These are phyloP conservation scores for Eleutherodactylus coqui DNA, from an alignment of 2,797 vertebrate species.

Conservation along the genomic window DNA sequence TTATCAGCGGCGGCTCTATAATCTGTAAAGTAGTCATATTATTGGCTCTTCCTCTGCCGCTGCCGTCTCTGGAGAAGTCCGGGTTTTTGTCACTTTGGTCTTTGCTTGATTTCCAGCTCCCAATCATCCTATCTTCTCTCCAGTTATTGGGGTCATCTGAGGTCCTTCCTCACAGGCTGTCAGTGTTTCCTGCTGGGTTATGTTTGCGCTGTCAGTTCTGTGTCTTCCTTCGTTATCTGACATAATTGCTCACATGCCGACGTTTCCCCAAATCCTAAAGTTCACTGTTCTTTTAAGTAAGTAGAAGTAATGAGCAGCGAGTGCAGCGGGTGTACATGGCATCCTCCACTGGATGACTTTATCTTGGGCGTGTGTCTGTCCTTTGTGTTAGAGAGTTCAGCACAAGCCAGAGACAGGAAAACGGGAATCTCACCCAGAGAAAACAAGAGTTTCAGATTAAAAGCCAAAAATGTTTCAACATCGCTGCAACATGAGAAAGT, in stretches of 20 bases:
- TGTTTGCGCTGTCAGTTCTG: background rate
- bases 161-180: constrained; percentile 15
- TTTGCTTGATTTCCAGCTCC: background rate
- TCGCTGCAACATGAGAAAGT: constrained; percentile 12
- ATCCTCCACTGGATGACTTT: too few relatives aligned
- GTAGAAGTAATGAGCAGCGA: background rate
- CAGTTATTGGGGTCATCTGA: background rate
- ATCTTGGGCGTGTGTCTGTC: background rate
- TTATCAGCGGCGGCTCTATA: background rate
- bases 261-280: background rate
- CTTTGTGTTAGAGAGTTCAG: background rate
- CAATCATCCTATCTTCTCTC: background rate
- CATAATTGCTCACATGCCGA: constrained; percentile 3
- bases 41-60: background rate
- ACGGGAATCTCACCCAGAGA: background rate
- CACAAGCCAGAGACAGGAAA: background rate
- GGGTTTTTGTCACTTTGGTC: background rate
- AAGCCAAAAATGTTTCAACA: constrained; percentile 25
- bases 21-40: background rate
- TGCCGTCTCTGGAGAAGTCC: background rate
- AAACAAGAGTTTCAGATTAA: background rate
- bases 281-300: background rate
- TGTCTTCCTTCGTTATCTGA: background rate
- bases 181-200: background rate
- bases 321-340: too few relatives aligned